Evolutionary conservation across 2,888 invertebrate genomes (phyloP), one percentile per base, ranked within the genome.

Genomic region (Pachycephus smyrnensis): DNA sequence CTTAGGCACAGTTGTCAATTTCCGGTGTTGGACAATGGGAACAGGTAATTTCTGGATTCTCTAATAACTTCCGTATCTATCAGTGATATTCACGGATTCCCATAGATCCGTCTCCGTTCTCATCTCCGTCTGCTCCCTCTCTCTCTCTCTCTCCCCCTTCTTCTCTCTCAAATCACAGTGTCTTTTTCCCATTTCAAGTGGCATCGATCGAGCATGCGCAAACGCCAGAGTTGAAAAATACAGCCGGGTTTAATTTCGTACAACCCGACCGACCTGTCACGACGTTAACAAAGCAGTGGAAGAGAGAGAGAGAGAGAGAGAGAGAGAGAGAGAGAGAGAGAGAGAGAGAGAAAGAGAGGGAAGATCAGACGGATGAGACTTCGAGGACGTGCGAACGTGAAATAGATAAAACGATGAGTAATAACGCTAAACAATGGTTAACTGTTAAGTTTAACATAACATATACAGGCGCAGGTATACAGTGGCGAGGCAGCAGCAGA

Each of bases 361-460:
- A 31, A 71, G 71, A 30, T n/a, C 15, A 3, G 71, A n/a, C 15
- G 15, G 71, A 71, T 4, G n/a, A 30, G 68, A 31, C 37, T 23
- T 32, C 55, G 75, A n/a, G 33, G 30, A 31, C n/a, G 31, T 30
- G 73, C 37, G 40, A 36, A 36, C 30, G 12, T 12, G 15, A 36
- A 37, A 71, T 75, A 71, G 68, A 75, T 75, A 73, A 73, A 68
- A 76, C 55, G 68, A 35, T 68, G 73, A 78, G 71, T 78, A 78
- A 78, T 71, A 73, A 75, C 30, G 75, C 68, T 78, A 78, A 78
- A 78, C 78, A 78, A 78, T 78, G 73, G 78, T 75, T 35, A 68
- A 78, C 78, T 78, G 78, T 78, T 78, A 37, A 76, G 78, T 68
- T 75, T 75, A 78, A 75, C 75, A 68, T 78, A 76, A 76, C 75